phyloP scores from a whole-genome alignment of 2,113 vertebrate species.

The Lycocorax pyrrhopterus region DNA sequence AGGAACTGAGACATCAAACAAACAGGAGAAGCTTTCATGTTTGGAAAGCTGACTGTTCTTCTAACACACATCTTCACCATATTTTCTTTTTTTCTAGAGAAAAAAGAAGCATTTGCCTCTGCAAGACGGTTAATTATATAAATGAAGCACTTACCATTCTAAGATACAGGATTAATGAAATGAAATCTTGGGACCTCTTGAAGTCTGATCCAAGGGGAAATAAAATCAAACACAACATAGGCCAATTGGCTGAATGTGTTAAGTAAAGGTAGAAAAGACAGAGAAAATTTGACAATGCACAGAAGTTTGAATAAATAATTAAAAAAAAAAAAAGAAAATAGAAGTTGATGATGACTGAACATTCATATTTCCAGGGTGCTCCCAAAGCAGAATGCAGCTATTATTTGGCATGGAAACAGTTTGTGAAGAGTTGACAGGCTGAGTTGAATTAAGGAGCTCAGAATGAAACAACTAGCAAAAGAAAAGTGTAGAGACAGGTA shows the following conservation, averaged over 20 bases:
- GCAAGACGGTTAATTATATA: slow-evolving; percentile 16
- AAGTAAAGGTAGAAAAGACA: neutral
- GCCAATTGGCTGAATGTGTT: neutral
- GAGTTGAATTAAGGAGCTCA: neutral
- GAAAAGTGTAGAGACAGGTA: neutral
- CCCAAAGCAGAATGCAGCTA: neutral
- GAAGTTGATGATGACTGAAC: neutral
- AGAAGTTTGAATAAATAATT: neutral
- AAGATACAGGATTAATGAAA: neutral
- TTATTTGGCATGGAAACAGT: neutral
- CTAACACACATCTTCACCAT: neutral
- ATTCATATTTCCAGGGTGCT: neutral
- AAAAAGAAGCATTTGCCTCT: neutral
- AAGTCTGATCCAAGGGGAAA: neutral
- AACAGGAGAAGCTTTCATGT: neutral
- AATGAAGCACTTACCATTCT: neutral
- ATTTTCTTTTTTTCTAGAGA: neutral
- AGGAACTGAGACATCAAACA: slow-evolving; percentile 16
- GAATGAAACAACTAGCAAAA: neutral
- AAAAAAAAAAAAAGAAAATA: neutral
- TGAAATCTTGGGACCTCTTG: neutral
- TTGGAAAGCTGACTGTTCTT: slow-evolving; percentile 1
- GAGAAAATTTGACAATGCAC: neutral
- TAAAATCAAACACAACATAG: neutral
- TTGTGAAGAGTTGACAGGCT: neutral